phyloP scores from a whole-genome alignment of 2,113 vertebrate species.

The Bothrops jararaca region DNA sequence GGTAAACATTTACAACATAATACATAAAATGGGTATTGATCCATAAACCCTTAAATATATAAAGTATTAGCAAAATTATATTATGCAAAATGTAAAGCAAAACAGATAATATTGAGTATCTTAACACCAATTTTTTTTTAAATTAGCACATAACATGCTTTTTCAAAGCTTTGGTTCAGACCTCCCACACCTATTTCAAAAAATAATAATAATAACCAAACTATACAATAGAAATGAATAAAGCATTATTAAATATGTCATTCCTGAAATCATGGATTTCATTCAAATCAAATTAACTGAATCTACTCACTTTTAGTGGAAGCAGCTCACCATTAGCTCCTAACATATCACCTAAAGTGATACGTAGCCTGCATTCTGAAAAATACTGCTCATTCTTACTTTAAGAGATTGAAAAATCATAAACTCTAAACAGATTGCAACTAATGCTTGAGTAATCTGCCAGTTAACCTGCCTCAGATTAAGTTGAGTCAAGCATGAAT shows the following conservation, averaged over 20 bases:
- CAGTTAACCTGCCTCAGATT: not conserved
- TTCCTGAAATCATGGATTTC: not conserved
- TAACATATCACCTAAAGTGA: not conserved
- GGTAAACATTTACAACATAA: not conserved
- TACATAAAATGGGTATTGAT: not conserved
- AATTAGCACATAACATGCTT: not conserved
- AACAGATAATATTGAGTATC: not conserved
- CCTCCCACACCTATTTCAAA: not conserved
- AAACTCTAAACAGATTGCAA: not conserved
- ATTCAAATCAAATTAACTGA: not conserved
- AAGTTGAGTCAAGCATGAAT: not conserved
- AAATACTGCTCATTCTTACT: not conserved
- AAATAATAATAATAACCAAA: not conserved
- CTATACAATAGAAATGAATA: not conserved
- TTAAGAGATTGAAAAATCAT: not conserved
- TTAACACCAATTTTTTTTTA: not conserved
- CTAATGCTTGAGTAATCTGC: not conserved
- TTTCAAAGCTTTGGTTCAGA: not conserved
- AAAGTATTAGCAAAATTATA: not conserved
- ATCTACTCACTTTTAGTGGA: not conserved
- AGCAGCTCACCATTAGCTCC: not conserved
- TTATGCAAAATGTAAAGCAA: not conserved
- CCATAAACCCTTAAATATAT: not conserved
- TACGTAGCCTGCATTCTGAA: not conserved
- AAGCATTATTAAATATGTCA: not conserved